Evolutionary conservation across 1,140 invertebrate genomes (phyloP).

Genomic region (Drosophila funebris): DNA sequence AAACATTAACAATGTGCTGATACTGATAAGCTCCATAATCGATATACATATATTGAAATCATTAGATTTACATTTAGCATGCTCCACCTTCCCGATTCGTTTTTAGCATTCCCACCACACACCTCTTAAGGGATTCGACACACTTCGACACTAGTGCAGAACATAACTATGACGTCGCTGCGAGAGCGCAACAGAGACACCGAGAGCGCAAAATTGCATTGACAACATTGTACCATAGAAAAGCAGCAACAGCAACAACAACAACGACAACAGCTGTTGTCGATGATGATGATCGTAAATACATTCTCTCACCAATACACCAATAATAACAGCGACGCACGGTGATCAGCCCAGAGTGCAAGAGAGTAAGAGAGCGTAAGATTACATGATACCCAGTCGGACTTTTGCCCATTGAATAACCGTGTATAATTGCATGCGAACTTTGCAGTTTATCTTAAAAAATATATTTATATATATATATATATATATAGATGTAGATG

Average conservation of each 20-base stretch:
- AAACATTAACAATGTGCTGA: too few species aligned
- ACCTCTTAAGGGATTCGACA: neutral
- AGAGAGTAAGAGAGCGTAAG: conserved; percentile 9
- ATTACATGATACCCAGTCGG: conserved; percentile 23
- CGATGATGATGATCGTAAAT: neutral
- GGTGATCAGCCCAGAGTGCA: neutral
- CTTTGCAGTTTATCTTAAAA: neutral
- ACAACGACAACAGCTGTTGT: too few species aligned
- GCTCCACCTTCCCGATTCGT: neutral
- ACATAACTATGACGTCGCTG: neutral
- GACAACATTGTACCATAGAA: conserved; percentile 4
- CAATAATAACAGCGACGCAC: neutral
- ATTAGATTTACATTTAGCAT: neutral
- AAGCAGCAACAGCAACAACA: neutral
- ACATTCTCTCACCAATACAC: neutral
- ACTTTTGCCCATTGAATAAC: conserved; percentile 10
- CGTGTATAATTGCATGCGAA: conserved; percentile 5
- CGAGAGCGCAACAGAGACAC: neutral
- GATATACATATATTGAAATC: too few species aligned
- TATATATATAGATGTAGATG: neutral
- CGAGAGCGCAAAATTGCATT: conserved; percentile 4
- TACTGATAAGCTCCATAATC: too few species aligned
- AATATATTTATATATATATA: too few species aligned
- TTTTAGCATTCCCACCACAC: too few species aligned
- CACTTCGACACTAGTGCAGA: conserved; percentile 3